Evolutionary conservation across 2,888 invertebrate genomes (phyloP).

Genomic region (Clepsis dumicolana): DNA sequence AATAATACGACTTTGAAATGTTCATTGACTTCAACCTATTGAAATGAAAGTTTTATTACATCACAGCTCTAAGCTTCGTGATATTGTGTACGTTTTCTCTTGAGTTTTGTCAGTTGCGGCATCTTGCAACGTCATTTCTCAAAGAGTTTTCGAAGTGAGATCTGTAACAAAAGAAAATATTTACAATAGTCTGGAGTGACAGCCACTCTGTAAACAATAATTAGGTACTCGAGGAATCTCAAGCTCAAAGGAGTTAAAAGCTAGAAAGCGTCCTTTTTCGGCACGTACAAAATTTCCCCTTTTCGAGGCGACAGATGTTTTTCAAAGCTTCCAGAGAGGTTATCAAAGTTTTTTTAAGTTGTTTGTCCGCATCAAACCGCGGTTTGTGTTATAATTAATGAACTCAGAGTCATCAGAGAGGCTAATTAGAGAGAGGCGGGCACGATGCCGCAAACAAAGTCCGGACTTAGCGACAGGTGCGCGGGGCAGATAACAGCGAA

Average conservation of each 20-base stretch:
- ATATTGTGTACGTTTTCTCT: conserved; percentile 4
- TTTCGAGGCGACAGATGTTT: conserved; percentile 49
- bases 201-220: conserved; percentile 22
- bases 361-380: conserved; percentile 64
- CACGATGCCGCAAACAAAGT: conserved; percentile 65
- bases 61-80: background rate
- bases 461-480: conserved; percentile 70
- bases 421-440: conserved; percentile 71
- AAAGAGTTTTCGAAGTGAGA: background rate
- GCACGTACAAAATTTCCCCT: conserved; percentile 58
- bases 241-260: conserved; percentile 32
- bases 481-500: conserved; percentile 62
- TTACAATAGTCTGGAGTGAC: conserved; percentile 12
- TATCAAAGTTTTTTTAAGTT: conserved; percentile 60
- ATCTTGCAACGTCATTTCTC: conserved; percentile 4
- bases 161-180: background rate
- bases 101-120: conserved; percentile 6
- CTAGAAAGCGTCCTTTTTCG: conserved; percentile 26
- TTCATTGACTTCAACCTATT: conserved; percentile 25
- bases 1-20: conserved; percentile 39
- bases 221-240: conserved; percentile 29
- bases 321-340: conserved; percentile 42
- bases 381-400: conserved; percentile 75
- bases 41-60: background rate
- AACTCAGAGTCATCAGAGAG: conserved; percentile 68